phyloP scores from a whole-genome alignment of 92 coral and sea anemone genomes.

The Porites evermanni region DNA sequence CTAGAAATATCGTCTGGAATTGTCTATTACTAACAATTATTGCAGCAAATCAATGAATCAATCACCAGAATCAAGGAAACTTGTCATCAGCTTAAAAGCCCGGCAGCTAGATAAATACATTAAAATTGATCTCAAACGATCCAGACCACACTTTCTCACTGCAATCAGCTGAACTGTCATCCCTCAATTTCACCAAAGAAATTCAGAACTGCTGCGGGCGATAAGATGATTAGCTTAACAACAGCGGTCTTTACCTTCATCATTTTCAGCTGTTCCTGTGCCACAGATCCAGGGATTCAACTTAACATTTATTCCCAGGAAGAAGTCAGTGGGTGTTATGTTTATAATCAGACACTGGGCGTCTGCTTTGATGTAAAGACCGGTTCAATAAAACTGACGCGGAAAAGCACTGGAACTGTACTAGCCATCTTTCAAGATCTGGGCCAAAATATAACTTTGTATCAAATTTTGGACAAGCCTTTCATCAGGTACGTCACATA shows the following conservation, averaged over 20 bases:
- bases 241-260: background rate
- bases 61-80: too few relatives aligned
- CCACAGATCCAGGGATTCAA: background rate
- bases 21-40: too few relatives aligned
- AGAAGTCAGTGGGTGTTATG: background rate
- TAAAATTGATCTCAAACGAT: too few relatives aligned
- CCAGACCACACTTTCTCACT: too few relatives aligned
- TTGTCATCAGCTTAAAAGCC: too few relatives aligned
- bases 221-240: background rate
- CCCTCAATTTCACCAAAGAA: too few relatives aligned
- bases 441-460: background rate
- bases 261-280: background rate
- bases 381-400: background rate
- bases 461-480: background rate
- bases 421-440: background rate
- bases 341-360: too few relatives aligned
- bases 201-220: too few relatives aligned
- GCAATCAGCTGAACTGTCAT: too few relatives aligned
- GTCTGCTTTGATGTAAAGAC: background rate
- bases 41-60: too few relatives aligned
- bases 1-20: too few relatives aligned
- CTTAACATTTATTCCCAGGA: background rate
- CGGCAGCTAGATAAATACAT: too few relatives aligned
- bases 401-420: background rate
- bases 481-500: background rate